Evolutionary conservation across 2,113 vertebrate genomes (phyloP), one percentile per base, ranked within the genome.

Genomic region (Puffinus mauretanicus): DNA sequence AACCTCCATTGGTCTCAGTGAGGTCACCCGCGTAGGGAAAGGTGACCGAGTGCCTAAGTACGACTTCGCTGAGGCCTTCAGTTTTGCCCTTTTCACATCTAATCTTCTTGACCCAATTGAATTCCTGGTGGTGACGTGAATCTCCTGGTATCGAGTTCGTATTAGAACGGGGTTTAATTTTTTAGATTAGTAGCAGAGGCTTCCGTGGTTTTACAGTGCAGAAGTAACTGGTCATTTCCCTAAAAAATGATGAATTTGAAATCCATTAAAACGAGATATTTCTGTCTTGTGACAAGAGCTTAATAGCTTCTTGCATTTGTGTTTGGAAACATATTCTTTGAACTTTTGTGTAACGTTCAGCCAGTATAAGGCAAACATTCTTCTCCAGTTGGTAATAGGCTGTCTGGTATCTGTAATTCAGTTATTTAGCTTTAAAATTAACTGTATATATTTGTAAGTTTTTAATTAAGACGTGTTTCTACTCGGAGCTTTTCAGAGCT

Each of bases 361-460:
- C 84, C 97, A 95, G 84, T 22, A 24, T 72, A 96, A 97, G 91
- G 93, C 91, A 95, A 94, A 95, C 97, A 97, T 97, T 96, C 95
- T 65, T 54, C 73, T 77, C 92, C 84, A 73, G 91, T 55, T 91
- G 95, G 91, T 77, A 88, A 96, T 73, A 86, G 91, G 86, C 95
- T 95, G 96, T 97, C 96, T 96, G 94, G 88, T 91, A 11, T 95
- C 89, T 82, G 94, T 83, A 94, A 93, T 96, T 96, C 97, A 34
- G 73, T 95, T 97, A 96, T 96, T 97, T 97, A 93, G 96, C 97
- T 97, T 93, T 67, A 66, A 96, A 97, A 95, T 97, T 95, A 97
- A 96, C 96, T 97, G 97, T 97, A 97, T 97, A 96, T 95, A 97
- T 97, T 95, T 97, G 96, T 60, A 91, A 93, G 96, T 96, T 95